Evolutionary conservation across 2,888 invertebrate genomes (phyloP), one percentile per base, ranked within the genome.

Genomic region (Petrophora chlorosata): DNA sequence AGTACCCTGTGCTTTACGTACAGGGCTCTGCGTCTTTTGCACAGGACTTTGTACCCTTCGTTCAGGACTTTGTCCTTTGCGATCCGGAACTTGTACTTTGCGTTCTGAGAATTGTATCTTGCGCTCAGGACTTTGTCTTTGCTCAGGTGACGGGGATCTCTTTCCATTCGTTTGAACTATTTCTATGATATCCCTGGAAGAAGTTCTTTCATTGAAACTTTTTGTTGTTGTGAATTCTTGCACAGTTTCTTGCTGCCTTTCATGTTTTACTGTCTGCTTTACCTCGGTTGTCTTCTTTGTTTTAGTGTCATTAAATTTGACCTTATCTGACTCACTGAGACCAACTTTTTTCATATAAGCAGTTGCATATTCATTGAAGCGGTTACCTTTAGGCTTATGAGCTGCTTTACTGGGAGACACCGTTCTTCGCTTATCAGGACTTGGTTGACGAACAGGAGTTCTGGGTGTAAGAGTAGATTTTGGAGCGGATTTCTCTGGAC

Each of bases 331-430:
- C 17, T 86, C 85, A 45, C 76, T 82, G 1, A 87, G 61, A 1
- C 90, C 87, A 1, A 89, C 83, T 62, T 87, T 90, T 48, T 87
- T 91, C 82, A 91, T 86, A 47, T 91, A 90, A 25, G 91, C 91
- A 3, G 87, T 76, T 3, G 90, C 88, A 29, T 90, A 90, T 53
- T 91, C 90, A 42, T 77, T 85, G 41, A 90, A 88, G 26, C 85
- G 84, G 48, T 81, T 87, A 0, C 76, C 57, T 67, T 87, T 90
- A 3, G 80, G 56, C 69, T 86, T 89, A 1, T 77, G 63, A 40
- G 76, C 51, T 0, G 67, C 43, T 62, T 89, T 88, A 29, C 53
- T 80, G 0, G 89, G 88, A n/a, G 88, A 86, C 1, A 62, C 55
- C n/a, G 79, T 76, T 33, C 84, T 70, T 50, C 79, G 84, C 59